Percentiles rank a stretch among this genome's conserved stretches.
Evolutionary conservation across 2,797 vertebrate genomes (phyloP).

Genomic region (Lateolabrax maculatus): DNA sequence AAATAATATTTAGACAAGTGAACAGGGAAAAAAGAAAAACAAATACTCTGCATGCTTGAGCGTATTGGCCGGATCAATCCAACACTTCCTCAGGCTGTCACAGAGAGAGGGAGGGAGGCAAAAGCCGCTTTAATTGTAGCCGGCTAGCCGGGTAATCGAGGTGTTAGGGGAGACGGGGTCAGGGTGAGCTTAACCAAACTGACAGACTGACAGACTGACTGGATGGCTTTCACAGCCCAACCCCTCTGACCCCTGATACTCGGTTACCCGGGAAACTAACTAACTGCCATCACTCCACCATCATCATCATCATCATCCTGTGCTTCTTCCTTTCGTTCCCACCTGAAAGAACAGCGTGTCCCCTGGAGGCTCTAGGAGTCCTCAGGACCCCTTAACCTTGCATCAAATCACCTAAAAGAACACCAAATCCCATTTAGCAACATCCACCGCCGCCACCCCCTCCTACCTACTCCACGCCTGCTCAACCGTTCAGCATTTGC

Average conservation of each 20-base stretch:
- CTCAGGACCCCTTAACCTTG: neutral
- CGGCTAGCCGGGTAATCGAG: conserved; percentile 59
- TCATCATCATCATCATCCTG: neutral
- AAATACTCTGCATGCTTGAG: conserved; percentile 80
- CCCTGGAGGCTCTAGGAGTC: neutral
- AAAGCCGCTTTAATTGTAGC: conserved; percentile 70
- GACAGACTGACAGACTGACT: conserved; percentile 60
- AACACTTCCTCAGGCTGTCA: conserved; percentile 74
- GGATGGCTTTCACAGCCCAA: conserved; percentile 53
- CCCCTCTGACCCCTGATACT: conserved; percentile 46
- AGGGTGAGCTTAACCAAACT: conserved; percentile 61
- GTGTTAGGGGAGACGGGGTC: conserved; percentile 60
- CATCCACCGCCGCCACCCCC: conserved; percentile 21
- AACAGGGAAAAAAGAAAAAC: conserved; percentile 73
- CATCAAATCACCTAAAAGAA: conserved; percentile 33
- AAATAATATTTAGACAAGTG: conserved; percentile 83
- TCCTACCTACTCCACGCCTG: conserved; percentile 36
- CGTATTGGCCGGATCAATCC: conserved; percentile 75
- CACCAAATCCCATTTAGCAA: conserved; percentile 32
- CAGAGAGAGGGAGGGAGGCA: conserved; percentile 67
- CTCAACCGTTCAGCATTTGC: conserved; percentile 53
- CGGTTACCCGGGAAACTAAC: conserved; percentile 34
- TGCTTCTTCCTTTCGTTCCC: conserved; percentile 6
- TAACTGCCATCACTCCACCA: neutral
- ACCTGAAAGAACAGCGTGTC: neutral